Percentiles rank a stretch among this genome's conserved stretches.
Conservation (phyloP, 2,888 invertebrate species). For the Thymelicus lineola region DNA sequence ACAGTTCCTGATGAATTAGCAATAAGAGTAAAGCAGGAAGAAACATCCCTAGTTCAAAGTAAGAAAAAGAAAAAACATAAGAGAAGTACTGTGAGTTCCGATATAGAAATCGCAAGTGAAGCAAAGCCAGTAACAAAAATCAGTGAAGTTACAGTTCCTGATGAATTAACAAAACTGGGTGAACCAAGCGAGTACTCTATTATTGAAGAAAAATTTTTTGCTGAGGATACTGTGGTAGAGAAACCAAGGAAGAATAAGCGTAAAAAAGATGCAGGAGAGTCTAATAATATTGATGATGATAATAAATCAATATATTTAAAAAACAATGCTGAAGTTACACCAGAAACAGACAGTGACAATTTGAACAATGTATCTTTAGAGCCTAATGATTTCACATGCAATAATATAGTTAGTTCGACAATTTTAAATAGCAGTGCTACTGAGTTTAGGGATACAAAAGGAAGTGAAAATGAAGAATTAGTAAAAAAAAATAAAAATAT, state of each 20-base stretch:
- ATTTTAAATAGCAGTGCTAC: constrained; percentile 23
- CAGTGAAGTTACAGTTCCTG: not conserved
- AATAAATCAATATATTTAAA: constrained; percentile 28
- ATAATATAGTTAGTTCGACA: constrained; percentile 31
- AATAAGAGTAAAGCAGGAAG: constrained; percentile 58
- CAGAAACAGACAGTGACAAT: constrained; percentile 20
- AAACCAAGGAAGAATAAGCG: constrained; percentile 23
- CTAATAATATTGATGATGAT: not conserved
- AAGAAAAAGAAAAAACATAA: constrained; percentile 42
- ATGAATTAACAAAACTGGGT: not conserved
- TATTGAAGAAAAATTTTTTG: constrained; percentile 45
- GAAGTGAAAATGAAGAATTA: constrained; percentile 10
- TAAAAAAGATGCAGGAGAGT: not conserved
- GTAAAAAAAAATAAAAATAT: not conserved
- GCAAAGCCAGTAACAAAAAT: not conserved
- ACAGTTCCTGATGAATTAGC: not conserved
- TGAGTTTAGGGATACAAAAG: constrained; percentile 3
- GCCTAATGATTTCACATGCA: constrained; percentile 27
- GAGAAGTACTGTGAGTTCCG: constrained; percentile 9
- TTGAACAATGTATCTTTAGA: constrained; percentile 12
- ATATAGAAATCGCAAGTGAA: not conserved
- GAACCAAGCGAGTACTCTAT: constrained; percentile 15
- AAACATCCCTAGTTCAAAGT: constrained; percentile 26
- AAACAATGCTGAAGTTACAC: constrained; percentile 17
- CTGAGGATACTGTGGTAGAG: constrained; percentile 46